Evolutionary conservation across 2,797 vertebrate species (phyloP).

Genomic region (Delichon dasypus): DNA sequence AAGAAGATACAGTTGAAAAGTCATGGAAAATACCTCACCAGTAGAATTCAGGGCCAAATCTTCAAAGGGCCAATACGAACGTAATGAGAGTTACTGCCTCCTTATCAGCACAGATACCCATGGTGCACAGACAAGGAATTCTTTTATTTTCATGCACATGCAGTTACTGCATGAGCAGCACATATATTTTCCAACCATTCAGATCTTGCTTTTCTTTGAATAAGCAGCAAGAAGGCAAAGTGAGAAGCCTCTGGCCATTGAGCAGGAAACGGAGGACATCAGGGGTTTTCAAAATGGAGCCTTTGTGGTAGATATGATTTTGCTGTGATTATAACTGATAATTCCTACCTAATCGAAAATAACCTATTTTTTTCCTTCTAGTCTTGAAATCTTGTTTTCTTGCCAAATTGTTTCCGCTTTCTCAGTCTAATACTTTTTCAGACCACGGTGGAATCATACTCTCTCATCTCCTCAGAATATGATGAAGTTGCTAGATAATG

Average conservation of each 20-base stretch:
- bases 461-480: constrained; percentile 16
- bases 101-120: neutral
- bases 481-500: constrained; percentile 49
- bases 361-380: neutral
- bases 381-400: neutral
- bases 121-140: neutral
- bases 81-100: neutral
- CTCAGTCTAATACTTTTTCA: constrained; percentile 14
- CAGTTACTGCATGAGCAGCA: neutral
- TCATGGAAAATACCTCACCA: neutral
- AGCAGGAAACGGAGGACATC: neutral
- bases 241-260: neutral
- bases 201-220: neutral
- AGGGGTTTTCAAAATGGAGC: constrained; percentile 16
- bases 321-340: neutral
- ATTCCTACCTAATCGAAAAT: neutral
- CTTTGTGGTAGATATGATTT: constrained; percentile 1
- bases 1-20: neutral
- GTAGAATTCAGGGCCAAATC: constrained; percentile 5
- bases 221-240: neutral
- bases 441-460: neutral
- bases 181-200: neutral
- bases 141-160: neutral
- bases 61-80: neutral
- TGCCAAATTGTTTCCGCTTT: neutral